These are phyloP conservation scores for Euclidia mi DNA, from an alignment of 2,888 invertebrate species.

Conservation along the genomic window DNA sequence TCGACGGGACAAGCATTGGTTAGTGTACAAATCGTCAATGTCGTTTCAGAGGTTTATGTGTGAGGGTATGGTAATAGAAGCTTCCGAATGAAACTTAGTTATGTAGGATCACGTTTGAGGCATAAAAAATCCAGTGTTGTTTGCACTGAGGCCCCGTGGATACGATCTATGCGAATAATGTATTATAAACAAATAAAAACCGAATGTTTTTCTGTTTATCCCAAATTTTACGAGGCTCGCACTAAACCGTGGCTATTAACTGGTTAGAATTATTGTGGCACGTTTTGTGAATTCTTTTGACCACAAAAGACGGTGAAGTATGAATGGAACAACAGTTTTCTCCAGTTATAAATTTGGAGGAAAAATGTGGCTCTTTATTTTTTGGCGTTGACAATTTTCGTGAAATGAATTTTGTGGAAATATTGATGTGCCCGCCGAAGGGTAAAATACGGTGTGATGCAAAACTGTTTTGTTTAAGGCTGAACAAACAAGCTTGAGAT, in stretches of 20 bases:
- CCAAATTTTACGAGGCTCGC: slow-evolving; percentile 53
- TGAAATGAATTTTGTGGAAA: background rate
- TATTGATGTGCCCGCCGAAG: too few relatives aligned
- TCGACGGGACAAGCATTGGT: slow-evolving; percentile 15
- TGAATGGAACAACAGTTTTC: slow-evolving; percentile 6
- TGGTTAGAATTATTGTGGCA: slow-evolving; percentile 24
- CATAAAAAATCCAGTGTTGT: slow-evolving; percentile 68
- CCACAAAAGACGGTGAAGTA: background rate
- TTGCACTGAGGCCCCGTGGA: slow-evolving; percentile 57
- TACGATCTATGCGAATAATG: slow-evolving; percentile 65
- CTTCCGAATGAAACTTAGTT: slow-evolving; percentile 61
- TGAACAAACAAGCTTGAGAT: too few relatives aligned
- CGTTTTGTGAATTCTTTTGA: slow-evolving; percentile 22
- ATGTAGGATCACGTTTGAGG: slow-evolving; percentile 67
- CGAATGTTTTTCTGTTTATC: slow-evolving; percentile 64
- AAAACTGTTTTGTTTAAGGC: too few relatives aligned
- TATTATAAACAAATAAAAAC: slow-evolving; percentile 70
- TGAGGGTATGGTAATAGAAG: slow-evolving; percentile 28
- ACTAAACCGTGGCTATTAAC: slow-evolving; percentile 34
- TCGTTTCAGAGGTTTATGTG: background rate
- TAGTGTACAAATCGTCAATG: background rate
- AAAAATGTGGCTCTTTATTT: too few relatives aligned
- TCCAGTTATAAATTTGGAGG: slow-evolving; percentile 5
- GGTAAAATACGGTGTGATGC: too few relatives aligned
- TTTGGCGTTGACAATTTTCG: too few relatives aligned